A percentile compares a stretch with the other conserved stretches of the same genome.
Conservation (phyloP, 2,888 invertebrate species). For the Palloptera scutellata region DNA sequence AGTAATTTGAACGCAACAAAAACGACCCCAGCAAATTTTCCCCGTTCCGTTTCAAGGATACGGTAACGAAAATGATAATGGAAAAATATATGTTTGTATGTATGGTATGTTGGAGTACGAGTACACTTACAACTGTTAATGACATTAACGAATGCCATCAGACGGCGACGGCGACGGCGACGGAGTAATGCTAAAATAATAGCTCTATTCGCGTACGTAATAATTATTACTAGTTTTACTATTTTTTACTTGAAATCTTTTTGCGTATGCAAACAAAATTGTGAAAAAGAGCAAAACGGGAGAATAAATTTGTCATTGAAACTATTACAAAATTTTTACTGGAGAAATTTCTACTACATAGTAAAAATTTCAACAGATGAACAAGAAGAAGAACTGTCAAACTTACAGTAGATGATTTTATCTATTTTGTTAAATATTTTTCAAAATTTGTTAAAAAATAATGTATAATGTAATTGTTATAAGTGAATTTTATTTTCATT, state of each 20-base stretch:
- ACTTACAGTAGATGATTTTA: too few species aligned
- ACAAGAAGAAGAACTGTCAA: too few species aligned
- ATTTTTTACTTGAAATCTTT: too few species aligned
- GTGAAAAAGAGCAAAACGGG: neutral
- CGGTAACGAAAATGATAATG: neutral
- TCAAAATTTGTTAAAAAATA: too few species aligned
- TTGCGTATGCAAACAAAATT: too few species aligned
- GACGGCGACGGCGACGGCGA: neutral
- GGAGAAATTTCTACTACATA: neutral
- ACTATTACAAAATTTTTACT: neutral
- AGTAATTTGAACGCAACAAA: slow-evolving; percentile 35
- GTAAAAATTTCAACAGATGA: too few species aligned
- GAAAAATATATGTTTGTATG: neutral
- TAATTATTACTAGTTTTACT: too few species aligned
- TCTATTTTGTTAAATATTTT: too few species aligned
- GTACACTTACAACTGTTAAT: slow-evolving; percentile 48
- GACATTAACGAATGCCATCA: slow-evolving; percentile 56
- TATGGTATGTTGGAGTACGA: neutral
- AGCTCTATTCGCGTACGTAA: slow-evolving; percentile 10
- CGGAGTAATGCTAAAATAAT: slow-evolving; percentile 25
- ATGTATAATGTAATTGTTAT: too few species aligned
- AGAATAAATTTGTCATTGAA: neutral
- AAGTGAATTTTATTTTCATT: too few species aligned
- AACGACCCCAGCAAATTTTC: slow-evolving; percentile 3
- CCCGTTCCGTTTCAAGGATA: slow-evolving; percentile 2